Base-by-base conservation (phyloP, 1,140 invertebrate species). In the Lordiphosa clarofinis region DNA sequence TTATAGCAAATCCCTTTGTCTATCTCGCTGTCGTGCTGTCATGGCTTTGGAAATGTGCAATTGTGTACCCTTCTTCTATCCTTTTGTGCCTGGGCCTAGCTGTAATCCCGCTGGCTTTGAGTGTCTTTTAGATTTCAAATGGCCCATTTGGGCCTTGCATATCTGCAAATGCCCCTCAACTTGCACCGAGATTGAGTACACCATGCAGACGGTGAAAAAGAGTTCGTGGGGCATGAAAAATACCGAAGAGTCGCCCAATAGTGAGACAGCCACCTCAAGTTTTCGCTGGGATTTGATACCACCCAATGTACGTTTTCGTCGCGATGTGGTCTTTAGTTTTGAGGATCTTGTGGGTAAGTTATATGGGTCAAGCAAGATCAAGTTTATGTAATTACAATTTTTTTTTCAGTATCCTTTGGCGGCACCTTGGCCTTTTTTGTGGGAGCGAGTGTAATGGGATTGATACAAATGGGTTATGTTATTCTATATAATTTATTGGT, bases 311-410 rank as follows among this genome's bases (percentile, higher is more conserved):
- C 67, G 89, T 1, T 63, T 89, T 24, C 65, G 88, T 7, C 61
- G 89, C 2, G 89, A 90, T 61, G 81, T 90, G 7, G 70, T 90
- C 0, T 90, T 89, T 21, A 89, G 89, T 33, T 88, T 89, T 56
- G 89, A 88, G 39, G 88, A 90, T 65, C 69, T 89, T 10, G 65
- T 88, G 8, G 87, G 87, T 87, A 40, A 39, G 53, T 13, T 6
- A 7, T 0, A 7, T 4, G 12, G 5, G 10, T 2, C n/a, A n/a
- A 7, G n/a, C n/a, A 38, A 2, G 4, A n/a, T 13, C 4, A 0
- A 8, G 3, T 37, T 0, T 35, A 21, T 21, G 21, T 21, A 15
- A 15, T 1, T 15, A 21, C 3, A 4, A 1, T 42, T 4, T 3
- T 40, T 28, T 8, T 31, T 31, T 4, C 31, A 88, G 87, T 88